Conservation (phyloP, 2,888 invertebrate genomes). For the Sturmia bella region DNA sequence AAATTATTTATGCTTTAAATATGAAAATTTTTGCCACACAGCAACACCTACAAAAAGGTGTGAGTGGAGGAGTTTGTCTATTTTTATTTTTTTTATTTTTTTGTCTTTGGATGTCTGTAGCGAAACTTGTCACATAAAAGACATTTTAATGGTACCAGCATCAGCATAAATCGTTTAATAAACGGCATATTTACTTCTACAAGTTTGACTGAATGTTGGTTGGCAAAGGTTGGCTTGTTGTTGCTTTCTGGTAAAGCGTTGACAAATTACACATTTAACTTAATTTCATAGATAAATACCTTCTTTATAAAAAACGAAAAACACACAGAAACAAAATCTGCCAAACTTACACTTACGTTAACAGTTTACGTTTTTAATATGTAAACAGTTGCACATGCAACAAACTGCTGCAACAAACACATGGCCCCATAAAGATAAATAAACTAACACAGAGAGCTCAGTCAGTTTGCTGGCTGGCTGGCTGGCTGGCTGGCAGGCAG, state of each 20-base stretch:
- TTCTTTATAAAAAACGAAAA: conserved; percentile 30
- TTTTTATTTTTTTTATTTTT: too few relatives aligned
- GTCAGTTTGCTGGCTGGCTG: conserved; percentile 16
- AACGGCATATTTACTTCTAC: conserved; percentile 49
- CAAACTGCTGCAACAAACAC: conserved; percentile 6
- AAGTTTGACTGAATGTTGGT: conserved; percentile 26
- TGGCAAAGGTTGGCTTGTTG: conserved; percentile 23
- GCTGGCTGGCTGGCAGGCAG: too few relatives aligned
- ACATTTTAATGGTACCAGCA: conserved; percentile 64
- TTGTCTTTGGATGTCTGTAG: conserved; percentile 19
- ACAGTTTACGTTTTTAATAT: neutral
- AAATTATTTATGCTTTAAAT: conserved; percentile 56
- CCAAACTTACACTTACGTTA: conserved; percentile 19
- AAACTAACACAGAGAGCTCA: conserved; percentile 5
- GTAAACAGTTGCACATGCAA: conserved; percentile 13
- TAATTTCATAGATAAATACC: conserved; percentile 70
- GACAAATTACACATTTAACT: conserved; percentile 70
- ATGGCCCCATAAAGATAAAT: conserved; percentile 2
- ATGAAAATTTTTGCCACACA: conserved; percentile 22
- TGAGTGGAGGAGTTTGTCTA: conserved; percentile 52
- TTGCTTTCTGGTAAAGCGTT: conserved; percentile 51
- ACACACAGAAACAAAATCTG: neutral
- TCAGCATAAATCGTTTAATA: conserved; percentile 68
- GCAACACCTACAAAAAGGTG: conserved; percentile 61
- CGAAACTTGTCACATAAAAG: conserved; percentile 63